phyloP scores from a whole-genome alignment of 2,113 vertebrate genomes.

The Dicaeum eximium region DNA sequence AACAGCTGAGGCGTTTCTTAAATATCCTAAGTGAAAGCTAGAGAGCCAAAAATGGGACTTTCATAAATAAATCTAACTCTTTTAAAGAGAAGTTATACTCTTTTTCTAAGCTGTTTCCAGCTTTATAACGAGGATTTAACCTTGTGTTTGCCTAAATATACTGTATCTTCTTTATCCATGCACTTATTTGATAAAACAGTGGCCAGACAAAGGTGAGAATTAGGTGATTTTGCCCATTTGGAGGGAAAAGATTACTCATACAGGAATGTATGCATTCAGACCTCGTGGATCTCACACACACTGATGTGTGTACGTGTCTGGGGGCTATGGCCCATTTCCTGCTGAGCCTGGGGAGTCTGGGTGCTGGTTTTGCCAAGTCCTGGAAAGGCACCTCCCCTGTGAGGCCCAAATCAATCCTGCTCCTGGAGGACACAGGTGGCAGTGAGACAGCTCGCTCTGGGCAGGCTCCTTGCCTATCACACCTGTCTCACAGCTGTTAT shows the following conservation, averaged over 20 bases:
- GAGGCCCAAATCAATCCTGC: neutral
- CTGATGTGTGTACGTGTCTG: rapidly evolving
- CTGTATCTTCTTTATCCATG: neutral
- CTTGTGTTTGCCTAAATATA: neutral
- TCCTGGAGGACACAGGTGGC: neutral
- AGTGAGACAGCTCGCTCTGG: neutral
- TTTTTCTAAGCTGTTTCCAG: neutral
- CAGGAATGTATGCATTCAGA: neutral
- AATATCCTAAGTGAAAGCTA: neutral
- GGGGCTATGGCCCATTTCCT: neutral
- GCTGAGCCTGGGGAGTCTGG: neutral
- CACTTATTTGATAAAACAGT: neutral
- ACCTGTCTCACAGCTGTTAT: neutral
- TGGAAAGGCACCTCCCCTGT: neutral
- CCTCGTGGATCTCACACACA: neutral
- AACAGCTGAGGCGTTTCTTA: neutral
- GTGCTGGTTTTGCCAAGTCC: neutral
- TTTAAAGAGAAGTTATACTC: neutral
- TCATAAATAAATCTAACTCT: neutral
- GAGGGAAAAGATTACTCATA: neutral
- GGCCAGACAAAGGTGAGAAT: neutral
- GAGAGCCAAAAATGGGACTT: neutral
- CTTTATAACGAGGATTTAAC: neutral
- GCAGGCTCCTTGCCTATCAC: neutral
- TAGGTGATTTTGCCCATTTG: neutral